Evolutionary conservation across 2,888 invertebrate species (phyloP).

Genomic region (Nemotelus pantherinus): DNA sequence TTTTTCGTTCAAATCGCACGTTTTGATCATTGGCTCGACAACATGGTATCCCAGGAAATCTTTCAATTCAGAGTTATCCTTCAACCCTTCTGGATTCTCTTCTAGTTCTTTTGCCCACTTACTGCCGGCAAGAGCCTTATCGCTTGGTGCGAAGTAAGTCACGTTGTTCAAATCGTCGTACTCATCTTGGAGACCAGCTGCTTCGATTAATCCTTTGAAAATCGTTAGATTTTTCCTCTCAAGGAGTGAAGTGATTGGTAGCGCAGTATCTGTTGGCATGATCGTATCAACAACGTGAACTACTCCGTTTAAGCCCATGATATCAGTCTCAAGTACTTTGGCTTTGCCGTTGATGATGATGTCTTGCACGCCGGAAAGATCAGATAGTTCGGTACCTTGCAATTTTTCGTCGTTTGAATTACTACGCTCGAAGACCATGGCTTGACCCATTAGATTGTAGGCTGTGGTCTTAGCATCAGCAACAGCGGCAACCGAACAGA

Average conservation of each 20-base stretch:
- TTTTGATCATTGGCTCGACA: constrained; percentile 67
- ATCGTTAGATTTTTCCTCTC: constrained; percentile 71
- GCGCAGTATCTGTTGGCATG: constrained; percentile 70
- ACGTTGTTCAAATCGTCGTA: constrained; percentile 69
- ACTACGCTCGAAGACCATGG: constrained; percentile 60
- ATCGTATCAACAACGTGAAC: constrained; percentile 75
- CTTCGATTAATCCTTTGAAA: constrained; percentile 68
- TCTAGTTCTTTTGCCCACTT: constrained; percentile 60
- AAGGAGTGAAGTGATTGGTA: constrained; percentile 65
- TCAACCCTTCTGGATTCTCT: constrained; percentile 61
- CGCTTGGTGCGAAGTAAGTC: constrained; percentile 73
- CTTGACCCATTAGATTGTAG: constrained; percentile 62
- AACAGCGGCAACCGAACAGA: constrained; percentile 72
- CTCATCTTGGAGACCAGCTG: constrained; percentile 68
- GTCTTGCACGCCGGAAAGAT: constrained; percentile 66
- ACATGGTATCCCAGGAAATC: constrained; percentile 74
- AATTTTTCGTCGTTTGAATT: constrained; percentile 67
- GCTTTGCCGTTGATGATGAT: constrained; percentile 70
- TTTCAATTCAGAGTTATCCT: constrained; percentile 65
- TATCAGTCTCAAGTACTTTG: constrained; percentile 69
- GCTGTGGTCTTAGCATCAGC: constrained; percentile 63
- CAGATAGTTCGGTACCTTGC: constrained; percentile 65
- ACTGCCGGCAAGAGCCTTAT: constrained; percentile 70
- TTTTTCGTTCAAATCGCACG: constrained; percentile 69
- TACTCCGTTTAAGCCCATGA: constrained; percentile 78